Evolutionary conservation across 2,888 invertebrate species (phyloP), one percentile per base, ranked within the genome.

Genomic region (Harpalus rufipes): DNA sequence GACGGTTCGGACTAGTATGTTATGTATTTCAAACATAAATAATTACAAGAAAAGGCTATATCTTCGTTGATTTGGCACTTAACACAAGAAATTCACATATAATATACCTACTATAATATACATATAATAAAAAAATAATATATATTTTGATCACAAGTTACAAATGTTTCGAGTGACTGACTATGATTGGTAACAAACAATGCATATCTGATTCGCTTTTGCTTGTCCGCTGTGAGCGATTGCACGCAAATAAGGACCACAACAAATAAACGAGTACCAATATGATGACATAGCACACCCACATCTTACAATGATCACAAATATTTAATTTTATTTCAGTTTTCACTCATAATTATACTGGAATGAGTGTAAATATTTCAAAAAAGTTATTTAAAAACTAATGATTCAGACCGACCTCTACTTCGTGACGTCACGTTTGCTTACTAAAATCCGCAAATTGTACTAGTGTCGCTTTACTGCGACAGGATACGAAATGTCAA

Each of bases 41-140:
- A 61, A 80, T 80, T 80, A 78, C 61, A 61, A 61, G 72, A 81
- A 65, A 83, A 84, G 84, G 84, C 84, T 84, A 78, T 16, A 44
- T 84, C 51, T 84, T 84, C 84, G 84, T 78, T 84, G 84, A 84
- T 84, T 84, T 84, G 84, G 84, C 84, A 78, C 84, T 84, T 84
- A 84, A 84, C 84, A 84, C 84, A 84, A 84, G 74, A 74, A 81
- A 74, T 82, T 82, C 68, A 81, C 81, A 81, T 63, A 84, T 78
- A 84, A 81, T 63, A 84, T 84, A 84, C 41, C 39, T 83, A 83
- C 72, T 68, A 56, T 81, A 61, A 63, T 81, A 51, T 63, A 76
- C 83, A 72, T 78, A 78, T 78, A 78, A 82, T 84, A 84, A 78
- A 84, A 84, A 84, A 84, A 84, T 84, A 78, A 84, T 84, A 83